Percentiles rank a stretch among this genome's conserved stretches.
Conservation (phyloP, 2,113 vertebrate species). For the Crotalus helleri region DNA sequence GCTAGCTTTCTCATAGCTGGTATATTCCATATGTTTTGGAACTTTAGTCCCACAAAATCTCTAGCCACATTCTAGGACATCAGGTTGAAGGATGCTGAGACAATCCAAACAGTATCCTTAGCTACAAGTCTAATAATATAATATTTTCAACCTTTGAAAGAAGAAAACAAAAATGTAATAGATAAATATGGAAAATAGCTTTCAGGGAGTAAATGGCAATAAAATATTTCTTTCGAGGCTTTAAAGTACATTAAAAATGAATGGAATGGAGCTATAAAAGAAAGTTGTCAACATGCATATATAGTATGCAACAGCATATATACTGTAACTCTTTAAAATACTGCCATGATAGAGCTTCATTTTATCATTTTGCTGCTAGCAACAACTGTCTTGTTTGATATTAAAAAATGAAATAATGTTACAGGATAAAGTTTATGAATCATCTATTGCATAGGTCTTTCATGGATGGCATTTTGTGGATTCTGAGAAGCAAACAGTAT, state of each 20-base stretch:
- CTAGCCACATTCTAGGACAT: background rate
- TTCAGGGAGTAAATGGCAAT: slow-evolving; percentile 28
- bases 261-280: slow-evolving; percentile 20
- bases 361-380: slow-evolving; percentile 34
- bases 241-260: slow-evolving; percentile 54
- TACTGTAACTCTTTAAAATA: slow-evolving; percentile 36
- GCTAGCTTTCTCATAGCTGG: background rate
- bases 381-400: slow-evolving; percentile 23
- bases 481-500: background rate
- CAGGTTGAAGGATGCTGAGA: background rate
- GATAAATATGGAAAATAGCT: slow-evolving; percentile 1
- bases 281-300: slow-evolving; percentile 22
- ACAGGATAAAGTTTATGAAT: background rate
- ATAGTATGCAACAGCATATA: slow-evolving; percentile 27
- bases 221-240: slow-evolving; percentile 37
- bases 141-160: background rate
- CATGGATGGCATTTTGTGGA: background rate
- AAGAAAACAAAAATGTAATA: background rate
- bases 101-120: background rate
- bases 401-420: background rate
- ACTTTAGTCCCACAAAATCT: background rate
- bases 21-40: background rate
- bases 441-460: background rate
- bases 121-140: background rate
- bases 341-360: slow-evolving; percentile 6